These are phyloP conservation scores for Choristoneura rosaceana DNA, from an alignment of 2,888 invertebrate genomes.

Conservation along the genomic window DNA sequence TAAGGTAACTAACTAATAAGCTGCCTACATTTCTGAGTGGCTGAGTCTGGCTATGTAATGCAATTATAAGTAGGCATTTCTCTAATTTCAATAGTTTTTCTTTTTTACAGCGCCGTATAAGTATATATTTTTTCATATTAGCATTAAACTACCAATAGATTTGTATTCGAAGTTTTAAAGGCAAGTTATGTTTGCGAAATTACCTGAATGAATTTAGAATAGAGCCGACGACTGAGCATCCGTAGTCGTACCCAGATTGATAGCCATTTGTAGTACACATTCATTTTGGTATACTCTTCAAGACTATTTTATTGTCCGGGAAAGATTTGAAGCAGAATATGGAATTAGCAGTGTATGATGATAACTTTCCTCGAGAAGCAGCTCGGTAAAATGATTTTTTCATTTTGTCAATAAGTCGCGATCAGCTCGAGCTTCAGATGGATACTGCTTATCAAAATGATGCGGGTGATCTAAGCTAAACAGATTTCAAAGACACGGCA, in stretches of 20 bases:
- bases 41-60: background rate
- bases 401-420: background rate
- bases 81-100: background rate
- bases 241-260: background rate
- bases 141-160: background rate
- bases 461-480: conserved; percentile 30
- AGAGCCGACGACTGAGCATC: background rate
- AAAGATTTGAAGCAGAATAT: background rate
- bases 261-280: background rate
- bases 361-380: background rate
- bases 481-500: conserved; percentile 17
- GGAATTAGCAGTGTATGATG: background rate
- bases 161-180: background rate
- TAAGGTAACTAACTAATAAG: background rate
- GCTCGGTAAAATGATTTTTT: background rate
- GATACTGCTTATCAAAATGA: conserved; percentile 11
- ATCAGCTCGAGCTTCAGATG: background rate
- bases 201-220: background rate
- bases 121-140: background rate
- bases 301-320: background rate
- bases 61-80: background rate
- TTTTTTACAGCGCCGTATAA: background rate
- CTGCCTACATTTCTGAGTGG: background rate
- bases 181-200: background rate
- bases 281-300: background rate